These are phyloP conservation scores for Frieseomelitta varia DNA, from an alignment of 1,140 invertebrate species.

Conservation along the genomic window DNA sequence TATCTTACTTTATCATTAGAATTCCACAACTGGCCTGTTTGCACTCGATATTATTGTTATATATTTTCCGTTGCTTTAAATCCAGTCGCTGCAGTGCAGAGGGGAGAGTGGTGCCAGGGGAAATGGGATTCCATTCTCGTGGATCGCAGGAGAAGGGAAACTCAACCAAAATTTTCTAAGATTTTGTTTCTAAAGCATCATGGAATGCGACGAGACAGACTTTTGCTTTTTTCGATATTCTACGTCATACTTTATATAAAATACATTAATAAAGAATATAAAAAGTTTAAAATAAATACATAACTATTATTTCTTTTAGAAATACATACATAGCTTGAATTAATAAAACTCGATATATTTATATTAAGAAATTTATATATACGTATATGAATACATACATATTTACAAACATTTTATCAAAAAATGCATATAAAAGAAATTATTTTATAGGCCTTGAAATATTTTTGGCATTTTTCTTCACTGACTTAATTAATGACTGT, in stretches of 20 bases:
- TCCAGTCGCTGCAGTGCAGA: not conserved
- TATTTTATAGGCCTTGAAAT: conserved; percentile 65
- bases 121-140: not conserved
- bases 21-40: not conserved
- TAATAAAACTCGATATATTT: not conserved
- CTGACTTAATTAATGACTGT: conserved; percentile 87
- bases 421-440: conserved; percentile 23
- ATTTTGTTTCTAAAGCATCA: not conserved
- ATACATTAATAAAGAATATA: not conserved
- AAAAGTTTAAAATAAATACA: not conserved
- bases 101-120: not conserved
- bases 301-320: not conserved
- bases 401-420: conserved; percentile 11
- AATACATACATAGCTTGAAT: not conserved
- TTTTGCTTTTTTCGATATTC: not conserved
- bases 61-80: not conserved
- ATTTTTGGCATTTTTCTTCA: conserved; percentile 86
- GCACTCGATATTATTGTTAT: not conserved
- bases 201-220: not conserved
- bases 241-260: not conserved
- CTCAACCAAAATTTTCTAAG: not conserved
- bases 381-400: not conserved
- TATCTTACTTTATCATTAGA: not conserved
- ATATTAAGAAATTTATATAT: not conserved
- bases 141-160: not conserved